A percentile compares a stretch with the other conserved stretches of the same genome.
phyloP scores from a whole-genome alignment of 2,888 invertebrate genomes.

The Metalampra italica region DNA sequence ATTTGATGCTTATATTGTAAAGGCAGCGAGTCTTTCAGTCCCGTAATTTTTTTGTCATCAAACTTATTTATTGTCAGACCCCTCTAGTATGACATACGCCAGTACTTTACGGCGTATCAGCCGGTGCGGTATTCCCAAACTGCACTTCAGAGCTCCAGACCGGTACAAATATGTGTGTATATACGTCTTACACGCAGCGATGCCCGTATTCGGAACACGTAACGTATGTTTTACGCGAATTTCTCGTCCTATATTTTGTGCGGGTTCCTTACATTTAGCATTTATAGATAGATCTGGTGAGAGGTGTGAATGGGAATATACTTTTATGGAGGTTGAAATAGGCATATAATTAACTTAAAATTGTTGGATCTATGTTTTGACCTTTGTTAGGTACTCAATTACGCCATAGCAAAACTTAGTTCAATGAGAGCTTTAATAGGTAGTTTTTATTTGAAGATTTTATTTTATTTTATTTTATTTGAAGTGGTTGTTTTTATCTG shows the following conservation, averaged over 20 bases:
- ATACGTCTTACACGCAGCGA: slow-evolving; percentile 20
- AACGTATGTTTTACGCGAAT: slow-evolving; percentile 54
- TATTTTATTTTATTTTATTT: too few species aligned
- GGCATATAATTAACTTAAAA: too few species aligned
- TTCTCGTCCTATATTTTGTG: slow-evolving; percentile 36
- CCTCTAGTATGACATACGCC: slow-evolving; percentile 32
- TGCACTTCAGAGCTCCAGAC: slow-evolving; percentile 68
- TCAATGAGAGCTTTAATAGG: too few species aligned
- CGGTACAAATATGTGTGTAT: slow-evolving; percentile 4
- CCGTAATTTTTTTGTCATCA: slow-evolving; percentile 15
- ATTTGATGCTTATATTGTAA: too few species aligned
- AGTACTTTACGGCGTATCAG: slow-evolving; percentile 73
- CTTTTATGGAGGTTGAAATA: not conserved
- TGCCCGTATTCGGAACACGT: slow-evolving; percentile 52
- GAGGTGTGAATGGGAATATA: not conserved
- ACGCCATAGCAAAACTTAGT: too few species aligned
- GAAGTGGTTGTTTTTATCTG: too few species aligned
- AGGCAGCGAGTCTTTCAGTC: too few species aligned
- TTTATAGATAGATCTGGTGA: slow-evolving; percentile 6
- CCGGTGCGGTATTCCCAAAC: slow-evolving; percentile 77
- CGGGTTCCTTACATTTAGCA: slow-evolving; percentile 14
- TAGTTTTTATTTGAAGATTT: too few species aligned
- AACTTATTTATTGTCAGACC: slow-evolving; percentile 20
- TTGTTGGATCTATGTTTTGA: too few species aligned
- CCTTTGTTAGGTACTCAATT: too few species aligned